Evolutionary conservation across 2,888 invertebrate genomes (phyloP).

Genomic region (Chalcosyrphus nemorum): DNA sequence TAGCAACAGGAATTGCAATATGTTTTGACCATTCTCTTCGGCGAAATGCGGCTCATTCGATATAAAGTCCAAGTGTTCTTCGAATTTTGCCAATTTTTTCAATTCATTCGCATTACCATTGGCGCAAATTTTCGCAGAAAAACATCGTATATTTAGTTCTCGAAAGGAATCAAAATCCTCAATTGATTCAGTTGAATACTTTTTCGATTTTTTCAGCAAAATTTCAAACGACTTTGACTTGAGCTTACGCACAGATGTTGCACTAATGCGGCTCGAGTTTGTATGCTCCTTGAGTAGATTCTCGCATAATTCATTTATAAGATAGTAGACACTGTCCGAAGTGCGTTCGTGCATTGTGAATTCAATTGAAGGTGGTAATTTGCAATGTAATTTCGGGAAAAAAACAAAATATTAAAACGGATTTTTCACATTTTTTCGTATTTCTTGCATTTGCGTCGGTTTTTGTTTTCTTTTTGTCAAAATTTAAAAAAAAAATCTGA

Average conservation of each 20-base stretch:
- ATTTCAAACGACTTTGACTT: constrained; percentile 76
- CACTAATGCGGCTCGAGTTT: constrained; percentile 39
- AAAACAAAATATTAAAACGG: background rate
- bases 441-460: constrained; percentile 31
- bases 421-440: background rate
- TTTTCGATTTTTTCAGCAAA: constrained; percentile 75
- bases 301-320: constrained; percentile 76
- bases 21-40: constrained; percentile 74
- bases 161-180: constrained; percentile 75
- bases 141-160: constrained; percentile 75
- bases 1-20: constrained; percentile 75
- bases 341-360: constrained; percentile 73
- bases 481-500: no score
- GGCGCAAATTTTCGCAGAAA: constrained; percentile 76
- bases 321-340: constrained; percentile 76
- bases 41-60: constrained; percentile 74
- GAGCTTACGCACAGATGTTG: constrained; percentile 75
- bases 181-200: constrained; percentile 59
- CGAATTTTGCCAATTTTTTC: constrained; percentile 74
- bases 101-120: constrained; percentile 71
- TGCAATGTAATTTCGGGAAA: background rate
- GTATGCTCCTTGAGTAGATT: constrained; percentile 65
- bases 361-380: background rate
- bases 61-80: constrained; percentile 74
- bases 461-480: constrained; percentile 51